phyloP scores from a whole-genome alignment of 2,888 invertebrate genomes.

The Sphaeridia pumilis region DNA sequence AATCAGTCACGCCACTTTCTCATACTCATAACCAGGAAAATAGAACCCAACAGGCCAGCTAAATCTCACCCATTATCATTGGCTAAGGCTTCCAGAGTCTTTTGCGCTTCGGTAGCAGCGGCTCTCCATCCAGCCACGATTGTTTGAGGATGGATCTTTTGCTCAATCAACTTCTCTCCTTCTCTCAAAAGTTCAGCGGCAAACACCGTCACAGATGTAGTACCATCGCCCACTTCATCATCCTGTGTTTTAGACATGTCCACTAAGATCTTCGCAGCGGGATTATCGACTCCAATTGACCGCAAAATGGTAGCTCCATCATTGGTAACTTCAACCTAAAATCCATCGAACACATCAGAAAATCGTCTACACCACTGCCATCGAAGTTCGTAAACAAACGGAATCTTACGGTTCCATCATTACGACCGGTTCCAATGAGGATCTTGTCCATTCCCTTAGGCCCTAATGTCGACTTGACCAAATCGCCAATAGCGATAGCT shows the following conservation, averaged over 20 bases:
- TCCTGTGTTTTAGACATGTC: slow-evolving; percentile 98
- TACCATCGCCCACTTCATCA: slow-evolving; percentile 99
- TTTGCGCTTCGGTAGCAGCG: slow-evolving; percentile 70
- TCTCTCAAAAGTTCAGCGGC: slow-evolving; percentile 89
- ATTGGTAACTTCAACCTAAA: slow-evolving; percentile 83
- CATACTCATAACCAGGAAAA: slow-evolving; percentile 47
- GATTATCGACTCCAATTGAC: slow-evolving; percentile 93
- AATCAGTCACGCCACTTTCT: no score
- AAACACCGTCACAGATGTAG: slow-evolving; percentile 94
- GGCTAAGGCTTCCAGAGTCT: slow-evolving; percentile 65
- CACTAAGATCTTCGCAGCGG: slow-evolving; percentile 97
- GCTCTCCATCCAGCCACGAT: slow-evolving; percentile 92
- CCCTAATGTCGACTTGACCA: slow-evolving; percentile 94
- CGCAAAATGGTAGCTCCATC: slow-evolving; percentile 98
- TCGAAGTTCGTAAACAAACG: neutral
- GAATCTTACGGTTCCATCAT: slow-evolving; percentile 42
- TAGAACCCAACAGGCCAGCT: slow-evolving; percentile 55
- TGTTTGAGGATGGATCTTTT: slow-evolving; percentile 95
- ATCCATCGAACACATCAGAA: slow-evolving; percentile 6
- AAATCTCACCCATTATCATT: slow-evolving; percentile 57
- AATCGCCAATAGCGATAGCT: slow-evolving; percentile 95
- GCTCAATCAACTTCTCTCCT: slow-evolving; percentile 84
- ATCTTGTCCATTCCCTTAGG: slow-evolving; percentile 99
- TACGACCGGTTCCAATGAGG: slow-evolving; percentile 65
- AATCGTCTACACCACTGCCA: neutral